Base-by-base conservation (phyloP, 1,140 invertebrate genomes). In the Nasonia vitripennis region DNA sequence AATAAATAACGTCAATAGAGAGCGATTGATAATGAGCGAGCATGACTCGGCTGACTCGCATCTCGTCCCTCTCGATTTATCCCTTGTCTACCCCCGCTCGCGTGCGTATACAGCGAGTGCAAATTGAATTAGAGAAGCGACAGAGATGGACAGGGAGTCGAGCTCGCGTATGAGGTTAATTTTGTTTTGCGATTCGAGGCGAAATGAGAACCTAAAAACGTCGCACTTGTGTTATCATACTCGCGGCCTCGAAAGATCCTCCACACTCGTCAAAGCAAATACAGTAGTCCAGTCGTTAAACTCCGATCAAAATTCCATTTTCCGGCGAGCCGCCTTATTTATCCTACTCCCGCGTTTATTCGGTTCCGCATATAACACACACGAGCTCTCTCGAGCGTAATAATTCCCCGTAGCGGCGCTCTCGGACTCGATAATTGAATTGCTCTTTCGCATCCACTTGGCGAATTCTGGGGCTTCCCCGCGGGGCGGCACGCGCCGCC, bases 371-470 rank as follows among this genome's bases (percentile, higher is more conserved):
- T 37, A 27, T 27, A 27, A 27, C 27, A 27, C 27, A 37, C 34
- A 37, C 34, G 5, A 37, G 34, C 14, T n/a, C 70, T 71, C 70
- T 71, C 73, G 4, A 34, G 37, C 27, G 14, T 37, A 71, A 71
- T 68, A 34, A 71, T 12, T 67, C 27, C 27, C 68, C 67, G 23
- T 14, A 62, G 55, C 17, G n/a, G 17, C 14, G 55, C 23, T 83
- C 71, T 87, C 86, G 84, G 88, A 85, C 87, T 90, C 87, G 88
- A 90, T 91, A 91, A 90, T 89, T 89, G 81, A 91, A 89, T 90
- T 91, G 88, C 87, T 86, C 87, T 88, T 88, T 89, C 86, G 87
- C 78, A 81, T 83, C 68, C 83, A 74, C 68, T 17, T 34, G 41
- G 41, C n/a, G 5, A 34, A 51, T 71, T 81, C 67, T 6, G 23